Base-by-base conservation (phyloP, 1,140 invertebrate species). In the Leptopilina boulardi region DNA sequence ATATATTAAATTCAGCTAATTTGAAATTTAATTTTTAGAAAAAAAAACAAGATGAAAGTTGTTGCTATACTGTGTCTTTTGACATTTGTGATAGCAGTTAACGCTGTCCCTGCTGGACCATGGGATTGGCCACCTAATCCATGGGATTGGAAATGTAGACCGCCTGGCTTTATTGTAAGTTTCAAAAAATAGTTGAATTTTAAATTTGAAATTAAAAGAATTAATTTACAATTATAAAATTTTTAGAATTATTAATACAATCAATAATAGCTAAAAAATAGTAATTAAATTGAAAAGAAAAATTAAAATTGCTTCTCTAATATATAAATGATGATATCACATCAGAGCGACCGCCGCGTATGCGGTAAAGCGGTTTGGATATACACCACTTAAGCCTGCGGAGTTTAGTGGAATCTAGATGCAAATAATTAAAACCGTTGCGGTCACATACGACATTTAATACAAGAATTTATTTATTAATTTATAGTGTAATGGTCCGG, bases 401-500 rank as follows among this genome's bases (percentile, higher is more conserved):
- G 9, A 59, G 56, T 23, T 59, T 59, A 56, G 56, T 26, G 56
- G 19, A 23, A 59, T 59, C 21, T 59, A 13, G 23, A 13, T 21
- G 13, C 21, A 26, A 26, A 26, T 26, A 59, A 59, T 59, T 59
- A 23, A 21, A 59, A 26, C 11, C 18, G 5, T 59, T 59, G 21
- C 8, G 21, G 21, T 13, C 21, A 26, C 3, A 13, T 3, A 54
- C 2, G 56, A 26, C 10, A 15, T 26, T 15, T 59, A 59, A 59
- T 13, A 26, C 10, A 9, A 0, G 21, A 23, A 59, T 59, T 26
- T 59, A 9, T 51, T 73, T 34, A 30, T 18, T 38, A n/a, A n/a
- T n/a, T n/a, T n/a, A n/a, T 56, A 82, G 81, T 82, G 81, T 75
- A 70, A 56, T 34, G 76, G 42, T 76, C 47, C 76, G 26, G 15